Evolutionary conservation across 2,888 invertebrate species (phyloP), one percentile per base, ranked within the genome.

Genomic region (Lissonota sp.): DNA sequence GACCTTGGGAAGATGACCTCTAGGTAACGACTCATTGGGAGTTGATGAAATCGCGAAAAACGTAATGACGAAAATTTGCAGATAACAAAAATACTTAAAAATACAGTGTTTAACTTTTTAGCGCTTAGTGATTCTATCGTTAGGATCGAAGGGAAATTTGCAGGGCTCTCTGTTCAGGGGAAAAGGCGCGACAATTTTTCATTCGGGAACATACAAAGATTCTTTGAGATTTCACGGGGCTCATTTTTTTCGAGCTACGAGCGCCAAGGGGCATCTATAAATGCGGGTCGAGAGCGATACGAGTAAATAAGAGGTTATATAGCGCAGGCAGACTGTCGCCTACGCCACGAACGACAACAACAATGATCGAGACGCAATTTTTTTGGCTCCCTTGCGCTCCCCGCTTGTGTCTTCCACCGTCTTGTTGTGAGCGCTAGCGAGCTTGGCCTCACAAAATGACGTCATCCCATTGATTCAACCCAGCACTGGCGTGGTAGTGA

Each of bases 401-500:
- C 51, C n/a, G 26, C 40, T 51, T 62, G 26, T 26, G 26, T 26
- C 26, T 7, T 53, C 53, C 14, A 53, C 14, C 5, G 12, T 53
- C 53, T 53, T 14, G 7, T 6, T 3, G 49, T 5, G 60, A 70
- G 70, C 77, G 70, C 63, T 58, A 57, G 53, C 75, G 57, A n/a
- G 76, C 80, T 66, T 44, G n/a, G 40, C 16, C 58, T 67, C 76
- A 37, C 55, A 6, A 26, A 26, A 12, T 82, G 79, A 82, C 82
- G 82, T 82, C 76, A 78, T 75, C 73, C 78, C 81, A 81, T 81
- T 81, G 81, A 81, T 81, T 78, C 77, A 77, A 81, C 66, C 64
- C 70, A 81, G 55, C 64, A 58, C 73, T 26, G 42, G 69, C 60
- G 69, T 62, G 44, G 12, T 51, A 6, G 44, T 44, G 57, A 10